Percentiles rank a stretch among this genome's conserved stretches.
These are phyloP conservation scores for Pteropus rufus DNA, from an alignment of 2,797 vertebrate species.

Conservation along the genomic window DNA sequence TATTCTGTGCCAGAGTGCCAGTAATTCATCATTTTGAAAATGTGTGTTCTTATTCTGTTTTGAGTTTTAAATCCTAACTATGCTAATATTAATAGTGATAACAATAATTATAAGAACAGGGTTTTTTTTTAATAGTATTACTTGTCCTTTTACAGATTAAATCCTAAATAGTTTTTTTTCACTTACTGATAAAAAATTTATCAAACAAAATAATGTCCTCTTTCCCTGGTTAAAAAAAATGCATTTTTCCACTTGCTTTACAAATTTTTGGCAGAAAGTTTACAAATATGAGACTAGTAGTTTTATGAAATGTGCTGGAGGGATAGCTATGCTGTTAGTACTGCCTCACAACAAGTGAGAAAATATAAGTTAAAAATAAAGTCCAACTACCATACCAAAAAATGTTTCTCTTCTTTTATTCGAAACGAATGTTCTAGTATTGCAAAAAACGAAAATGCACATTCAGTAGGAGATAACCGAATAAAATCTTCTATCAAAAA, in stretches of 20 bases:
- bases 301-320: neutral
- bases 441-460: neutral
- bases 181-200: neutral
- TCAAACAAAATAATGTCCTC: neutral
- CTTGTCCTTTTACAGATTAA: neutral
- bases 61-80: neutral
- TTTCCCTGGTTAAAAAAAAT: neutral
- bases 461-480: neutral
- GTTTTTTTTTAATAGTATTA: neutral
- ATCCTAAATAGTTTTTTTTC: neutral
- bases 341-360: neutral
- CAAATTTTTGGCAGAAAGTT: neutral
- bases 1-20: neutral
- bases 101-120: neutral
- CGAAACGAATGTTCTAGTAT: neutral
- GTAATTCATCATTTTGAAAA: neutral
- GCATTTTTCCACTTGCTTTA: neutral
- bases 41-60: neutral
- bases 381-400: neutral
- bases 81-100: neutral
- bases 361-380: constrained; percentile 15
- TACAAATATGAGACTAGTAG: neutral
- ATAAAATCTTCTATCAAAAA: neutral
- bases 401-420: neutral
- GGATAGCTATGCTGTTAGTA: neutral